Conservation (phyloP, 1,140 invertebrate genomes). For the Apis laboriosa region DNA sequence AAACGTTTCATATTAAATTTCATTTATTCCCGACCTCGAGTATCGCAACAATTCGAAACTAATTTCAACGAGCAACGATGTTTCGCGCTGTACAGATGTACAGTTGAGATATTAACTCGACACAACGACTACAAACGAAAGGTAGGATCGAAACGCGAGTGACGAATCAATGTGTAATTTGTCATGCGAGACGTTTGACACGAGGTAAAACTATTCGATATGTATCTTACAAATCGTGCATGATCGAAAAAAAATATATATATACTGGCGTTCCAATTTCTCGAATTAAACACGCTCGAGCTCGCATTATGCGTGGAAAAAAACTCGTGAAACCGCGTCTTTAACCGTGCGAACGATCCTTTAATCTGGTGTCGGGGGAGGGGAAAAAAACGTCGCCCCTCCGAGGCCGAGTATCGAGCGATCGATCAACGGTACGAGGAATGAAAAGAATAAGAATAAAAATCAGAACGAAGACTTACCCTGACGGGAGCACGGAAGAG, state of each 20-base stretch:
- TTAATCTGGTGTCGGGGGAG: too few relatives aligned
- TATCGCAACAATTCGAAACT: neutral
- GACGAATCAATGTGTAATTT: constrained; percentile 25
- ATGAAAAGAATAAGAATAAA: neutral
- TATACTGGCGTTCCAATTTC: too few relatives aligned
- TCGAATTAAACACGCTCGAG: too few relatives aligned
- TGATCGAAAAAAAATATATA: too few relatives aligned
- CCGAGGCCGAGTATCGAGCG: too few relatives aligned
- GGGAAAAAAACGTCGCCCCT: too few relatives aligned
- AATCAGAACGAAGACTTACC: constrained; percentile 64
- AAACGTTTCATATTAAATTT: too few relatives aligned
- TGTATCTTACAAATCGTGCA: neutral
- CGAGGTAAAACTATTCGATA: neutral
- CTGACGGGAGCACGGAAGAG: constrained; percentile 76
- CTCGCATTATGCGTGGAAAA: too few relatives aligned
- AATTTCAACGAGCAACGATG: neutral
- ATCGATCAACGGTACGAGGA: too few relatives aligned
- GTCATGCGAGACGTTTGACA: constrained; percentile 17
- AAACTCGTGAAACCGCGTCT: too few relatives aligned
- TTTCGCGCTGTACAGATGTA: neutral
- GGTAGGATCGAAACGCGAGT: constrained; percentile 16
- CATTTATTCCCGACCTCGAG: too few relatives aligned
- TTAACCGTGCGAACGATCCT: too few relatives aligned
- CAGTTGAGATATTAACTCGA: constrained; percentile 1
- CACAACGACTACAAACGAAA: constrained; percentile 24